A percentile compares a stretch with the other conserved stretches of the same genome.
Evolutionary conservation across 1,140 invertebrate genomes (phyloP).

Genomic region (Hypsibius dujardini): DNA sequence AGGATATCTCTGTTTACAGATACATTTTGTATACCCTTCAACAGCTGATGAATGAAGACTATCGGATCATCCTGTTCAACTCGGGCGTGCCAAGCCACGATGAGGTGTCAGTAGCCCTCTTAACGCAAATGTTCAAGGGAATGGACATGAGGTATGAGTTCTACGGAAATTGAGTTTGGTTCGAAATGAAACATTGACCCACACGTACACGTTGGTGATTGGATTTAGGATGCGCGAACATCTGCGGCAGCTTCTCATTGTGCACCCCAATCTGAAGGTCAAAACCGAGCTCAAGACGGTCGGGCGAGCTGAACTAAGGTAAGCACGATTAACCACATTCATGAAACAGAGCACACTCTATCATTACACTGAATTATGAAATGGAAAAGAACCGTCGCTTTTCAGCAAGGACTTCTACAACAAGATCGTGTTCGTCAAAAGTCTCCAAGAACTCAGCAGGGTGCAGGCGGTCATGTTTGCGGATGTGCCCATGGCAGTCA

Average conservation of each 20-base stretch:
- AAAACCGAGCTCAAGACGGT: not conserved
- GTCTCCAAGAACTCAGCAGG: constrained; percentile 5
- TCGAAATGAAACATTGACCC: not conserved
- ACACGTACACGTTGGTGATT: not conserved
- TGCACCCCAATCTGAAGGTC: not conserved
- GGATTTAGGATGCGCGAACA: not conserved
- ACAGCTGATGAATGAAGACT: not conserved
- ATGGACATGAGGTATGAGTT: not conserved
- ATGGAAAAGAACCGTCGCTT: not conserved
- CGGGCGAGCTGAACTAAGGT: constrained; percentile 1
- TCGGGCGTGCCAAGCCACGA: not conserved
- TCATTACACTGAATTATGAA: not conserved
- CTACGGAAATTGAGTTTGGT: not conserved
- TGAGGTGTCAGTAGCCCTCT: not conserved
- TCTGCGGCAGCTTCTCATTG: not conserved
- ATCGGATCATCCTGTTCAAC: not conserved
- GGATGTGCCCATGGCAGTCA: not conserved
- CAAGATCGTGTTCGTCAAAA: not conserved
- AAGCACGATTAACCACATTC: not conserved
- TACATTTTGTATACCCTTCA: not conserved
- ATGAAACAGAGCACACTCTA: not conserved
- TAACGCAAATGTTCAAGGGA: not conserved
- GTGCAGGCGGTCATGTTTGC: not conserved
- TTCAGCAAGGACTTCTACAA: constrained; percentile 3
- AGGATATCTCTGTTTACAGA: not conserved